phyloP scores from a whole-genome alignment of 2,888 invertebrate species.

The Eupsilia transversa region DNA sequence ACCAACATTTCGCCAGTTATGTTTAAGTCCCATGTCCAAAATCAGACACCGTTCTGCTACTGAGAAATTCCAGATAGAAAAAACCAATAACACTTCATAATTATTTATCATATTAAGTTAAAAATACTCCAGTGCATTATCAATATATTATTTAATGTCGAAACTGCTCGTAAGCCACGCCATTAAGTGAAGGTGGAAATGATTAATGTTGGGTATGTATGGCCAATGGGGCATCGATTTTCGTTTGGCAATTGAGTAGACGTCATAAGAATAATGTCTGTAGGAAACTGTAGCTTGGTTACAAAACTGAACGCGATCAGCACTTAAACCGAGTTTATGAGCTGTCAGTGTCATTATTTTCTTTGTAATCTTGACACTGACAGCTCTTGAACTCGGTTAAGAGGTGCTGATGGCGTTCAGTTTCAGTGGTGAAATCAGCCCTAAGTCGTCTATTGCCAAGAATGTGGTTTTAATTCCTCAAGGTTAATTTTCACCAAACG shows the following conservation, averaged over 20 bases:
- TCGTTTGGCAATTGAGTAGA: constrained; percentile 26
- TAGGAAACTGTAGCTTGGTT: background rate
- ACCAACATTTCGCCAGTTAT: too few species aligned
- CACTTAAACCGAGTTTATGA: too few species aligned
- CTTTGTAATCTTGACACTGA: too few species aligned
- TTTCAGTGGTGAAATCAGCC: too few species aligned
- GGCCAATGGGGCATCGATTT: constrained; percentile 38
- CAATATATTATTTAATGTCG: constrained; percentile 28
- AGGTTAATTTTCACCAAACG: too few species aligned
- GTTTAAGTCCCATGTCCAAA: too few species aligned
- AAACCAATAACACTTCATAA: background rate
- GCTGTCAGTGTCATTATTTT: too few species aligned
- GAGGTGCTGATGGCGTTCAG: too few species aligned
- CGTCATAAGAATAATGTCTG: background rate
- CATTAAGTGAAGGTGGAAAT: constrained; percentile 23
- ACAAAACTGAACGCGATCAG: too few species aligned
- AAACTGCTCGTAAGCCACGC: constrained; percentile 24
- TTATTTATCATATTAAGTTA: background rate
- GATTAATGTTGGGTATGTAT: constrained; percentile 27
- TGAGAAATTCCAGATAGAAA: too few species aligned
- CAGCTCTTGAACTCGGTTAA: too few species aligned
- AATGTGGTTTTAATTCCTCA: background rate
- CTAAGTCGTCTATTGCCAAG: background rate
- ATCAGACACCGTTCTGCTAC: too few species aligned
- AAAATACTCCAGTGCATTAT: constrained; percentile 1